These are phyloP conservation scores for Reticulitermes speratus DNA, from an alignment of 1,140 invertebrate species.

Conservation along the genomic window DNA sequence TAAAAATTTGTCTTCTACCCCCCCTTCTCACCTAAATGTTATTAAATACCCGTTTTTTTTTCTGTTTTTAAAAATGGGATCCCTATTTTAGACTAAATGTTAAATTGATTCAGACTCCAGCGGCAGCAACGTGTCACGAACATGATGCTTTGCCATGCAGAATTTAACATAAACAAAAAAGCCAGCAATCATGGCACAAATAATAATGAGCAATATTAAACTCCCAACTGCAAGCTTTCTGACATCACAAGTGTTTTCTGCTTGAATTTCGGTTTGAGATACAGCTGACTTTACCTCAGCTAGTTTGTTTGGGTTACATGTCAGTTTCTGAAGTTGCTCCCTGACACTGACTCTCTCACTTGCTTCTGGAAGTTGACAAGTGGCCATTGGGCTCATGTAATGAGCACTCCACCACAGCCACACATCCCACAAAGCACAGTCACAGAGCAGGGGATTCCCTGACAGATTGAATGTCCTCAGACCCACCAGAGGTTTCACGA, in stretches of 20 bases:
- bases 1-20: no score
- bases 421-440: not conserved
- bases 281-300: not conserved
- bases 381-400: conserved; percentile 48
- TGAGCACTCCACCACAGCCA: not conserved
- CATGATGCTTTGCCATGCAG: not conserved
- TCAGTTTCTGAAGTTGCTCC: not conserved
- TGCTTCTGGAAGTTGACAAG: not conserved
- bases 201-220: not conserved
- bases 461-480: not conserved
- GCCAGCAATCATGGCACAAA: not conserved
- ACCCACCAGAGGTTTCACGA: not conserved
- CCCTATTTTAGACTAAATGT: no score
- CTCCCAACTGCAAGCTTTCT: not conserved
- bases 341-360: not conserved
- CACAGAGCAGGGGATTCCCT: not conserved
- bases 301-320: not conserved
- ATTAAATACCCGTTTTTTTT: no score
- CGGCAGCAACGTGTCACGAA: not conserved
- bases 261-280: not conserved
- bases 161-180: not conserved
- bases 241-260: not conserved
- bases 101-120: not conserved
- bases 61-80: no score
- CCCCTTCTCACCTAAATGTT: no score